Evolutionary conservation across 2,113 vertebrate species (phyloP).

Genomic region (Excalfactoria chinensis): DNA sequence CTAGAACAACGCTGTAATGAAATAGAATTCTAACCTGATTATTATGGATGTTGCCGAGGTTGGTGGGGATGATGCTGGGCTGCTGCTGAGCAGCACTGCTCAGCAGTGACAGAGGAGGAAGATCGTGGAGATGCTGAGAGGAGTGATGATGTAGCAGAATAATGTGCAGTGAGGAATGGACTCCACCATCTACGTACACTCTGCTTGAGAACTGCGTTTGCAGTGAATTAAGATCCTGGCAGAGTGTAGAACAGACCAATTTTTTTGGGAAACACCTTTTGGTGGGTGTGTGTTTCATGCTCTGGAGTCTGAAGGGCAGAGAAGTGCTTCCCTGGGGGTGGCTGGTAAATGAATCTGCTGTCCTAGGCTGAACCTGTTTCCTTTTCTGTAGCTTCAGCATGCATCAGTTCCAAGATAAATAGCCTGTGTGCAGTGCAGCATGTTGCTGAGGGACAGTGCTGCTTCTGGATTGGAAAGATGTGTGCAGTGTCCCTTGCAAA

Average conservation of each 20-base stretch:
- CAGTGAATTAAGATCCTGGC: background rate
- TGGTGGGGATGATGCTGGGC: background rate
- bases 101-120: background rate
- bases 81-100: fast-evolving
- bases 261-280: constrained; percentile 31
- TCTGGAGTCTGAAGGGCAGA: constrained; percentile 20
- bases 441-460: fast-evolving
- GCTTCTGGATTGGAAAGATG: background rate
- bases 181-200: fast-evolving
- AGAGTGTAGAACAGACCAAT: background rate
- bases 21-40: background rate
- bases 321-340: background rate
- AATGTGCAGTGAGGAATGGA: fast-evolving
- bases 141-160: background rate
- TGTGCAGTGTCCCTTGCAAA: fast-evolving
- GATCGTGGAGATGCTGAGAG: background rate
- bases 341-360: background rate
- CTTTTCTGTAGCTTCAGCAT: background rate
- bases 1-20: background rate
- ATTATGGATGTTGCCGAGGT: background rate
- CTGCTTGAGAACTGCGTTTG: background rate
- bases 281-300: constrained; percentile 3
- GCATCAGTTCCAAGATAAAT: fast-evolving
- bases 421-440: background rate
- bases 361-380: constrained; percentile 42